Evolutionary conservation across 2,888 invertebrate species (phyloP).

Genomic region (Cerceris ruficornis): DNA sequence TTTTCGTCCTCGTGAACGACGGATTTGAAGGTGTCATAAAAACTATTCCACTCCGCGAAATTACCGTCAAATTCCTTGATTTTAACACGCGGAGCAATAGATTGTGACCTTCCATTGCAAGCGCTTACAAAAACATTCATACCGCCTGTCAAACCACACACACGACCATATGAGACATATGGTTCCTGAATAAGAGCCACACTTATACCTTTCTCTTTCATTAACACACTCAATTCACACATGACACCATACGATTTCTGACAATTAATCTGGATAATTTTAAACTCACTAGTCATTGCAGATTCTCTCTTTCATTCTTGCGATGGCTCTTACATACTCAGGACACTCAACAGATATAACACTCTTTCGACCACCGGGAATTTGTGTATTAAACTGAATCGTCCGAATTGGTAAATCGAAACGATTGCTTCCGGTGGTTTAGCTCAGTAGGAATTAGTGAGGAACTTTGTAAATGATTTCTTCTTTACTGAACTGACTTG

Average conservation of each 20-base stretch:
- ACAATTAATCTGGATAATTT: slow-evolving; percentile 10
- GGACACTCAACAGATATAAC: neutral
- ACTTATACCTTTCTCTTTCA: neutral
- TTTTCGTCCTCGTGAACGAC: neutral
- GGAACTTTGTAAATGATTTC: no score
- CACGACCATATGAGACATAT: neutral
- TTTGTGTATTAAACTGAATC: no score
- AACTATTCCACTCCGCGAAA: neutral
- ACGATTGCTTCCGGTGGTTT: no score
- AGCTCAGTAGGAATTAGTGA: no score
- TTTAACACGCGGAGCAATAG: neutral
- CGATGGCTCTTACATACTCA: neutral
- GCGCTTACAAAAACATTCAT: slow-evolving; percentile 1
- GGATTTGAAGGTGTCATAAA: neutral
- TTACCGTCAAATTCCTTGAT: neutral
- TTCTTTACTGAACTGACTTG: no score
- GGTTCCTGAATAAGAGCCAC: slow-evolving; percentile 22
- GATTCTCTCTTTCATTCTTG: neutral
- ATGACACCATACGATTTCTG: slow-evolving; percentile 10
- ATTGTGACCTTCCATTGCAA: no score
- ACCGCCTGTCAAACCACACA: neutral
- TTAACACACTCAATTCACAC: slow-evolving; percentile 6
- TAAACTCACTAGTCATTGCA: neutral
- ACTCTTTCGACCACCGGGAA: no score
- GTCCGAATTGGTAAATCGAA: no score